A percentile compares a stretch with the other conserved stretches of the same genome.
phyloP scores from a whole-genome alignment of 2,113 vertebrate species.

The Sander vitreus region DNA sequence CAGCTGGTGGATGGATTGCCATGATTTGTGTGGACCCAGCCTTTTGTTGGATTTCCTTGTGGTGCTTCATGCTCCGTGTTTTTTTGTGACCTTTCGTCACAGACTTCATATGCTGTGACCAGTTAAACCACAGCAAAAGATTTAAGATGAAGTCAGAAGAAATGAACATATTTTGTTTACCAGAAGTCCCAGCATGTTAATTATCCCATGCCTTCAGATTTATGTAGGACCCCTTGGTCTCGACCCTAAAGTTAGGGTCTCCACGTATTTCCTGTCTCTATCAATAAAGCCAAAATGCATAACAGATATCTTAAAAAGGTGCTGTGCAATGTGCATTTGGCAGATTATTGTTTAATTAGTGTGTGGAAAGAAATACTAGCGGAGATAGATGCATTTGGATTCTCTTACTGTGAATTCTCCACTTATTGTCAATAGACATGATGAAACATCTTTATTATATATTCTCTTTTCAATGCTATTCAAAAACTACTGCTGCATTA shows the following conservation, averaged over 20 bases:
- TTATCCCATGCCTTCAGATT: too few relatives aligned
- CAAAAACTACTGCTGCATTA: slow-evolving; percentile 1
- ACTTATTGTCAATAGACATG: not conserved
- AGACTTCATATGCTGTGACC: not conserved
- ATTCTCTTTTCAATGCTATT: too few relatives aligned
- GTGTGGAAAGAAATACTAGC: not conserved
- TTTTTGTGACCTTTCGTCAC: not conserved
- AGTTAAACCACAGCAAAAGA: not conserved
- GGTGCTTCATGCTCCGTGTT: not conserved
- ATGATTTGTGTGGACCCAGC: not conserved
- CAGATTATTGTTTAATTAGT: not conserved
- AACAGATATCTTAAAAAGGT: not conserved
- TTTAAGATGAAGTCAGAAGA: too few relatives aligned
- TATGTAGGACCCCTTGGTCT: not conserved
- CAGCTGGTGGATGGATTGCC: too few relatives aligned
- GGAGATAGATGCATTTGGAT: not conserved
- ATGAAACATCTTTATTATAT: not conserved
- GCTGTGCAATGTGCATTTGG: not conserved
- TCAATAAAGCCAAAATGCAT: too few relatives aligned
- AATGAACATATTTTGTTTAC: too few relatives aligned
- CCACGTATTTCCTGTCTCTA: too few relatives aligned
- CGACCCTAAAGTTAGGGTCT: not conserved
- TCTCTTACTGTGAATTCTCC: not conserved
- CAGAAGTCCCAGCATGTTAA: too few relatives aligned
- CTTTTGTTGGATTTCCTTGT: not conserved